Conservation (phyloP, 1,140 invertebrate genomes). For the Drosophila murphyi region DNA sequence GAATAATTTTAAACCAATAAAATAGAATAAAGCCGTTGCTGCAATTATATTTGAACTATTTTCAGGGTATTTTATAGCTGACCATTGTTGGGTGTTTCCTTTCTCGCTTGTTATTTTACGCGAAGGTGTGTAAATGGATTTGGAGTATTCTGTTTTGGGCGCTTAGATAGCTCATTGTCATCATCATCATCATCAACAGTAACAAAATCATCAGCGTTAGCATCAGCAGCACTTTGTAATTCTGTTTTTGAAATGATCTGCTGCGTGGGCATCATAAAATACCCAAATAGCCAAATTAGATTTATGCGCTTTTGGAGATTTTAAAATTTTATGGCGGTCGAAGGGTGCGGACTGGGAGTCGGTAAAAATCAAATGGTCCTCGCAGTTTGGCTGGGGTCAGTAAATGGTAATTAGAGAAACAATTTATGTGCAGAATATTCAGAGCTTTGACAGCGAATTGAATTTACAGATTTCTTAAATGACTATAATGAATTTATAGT, state of each 20-base stretch:
- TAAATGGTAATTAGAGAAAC: conserved; percentile 52
- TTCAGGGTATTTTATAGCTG: conserved; percentile 15
- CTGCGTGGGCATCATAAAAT: conserved; percentile 58
- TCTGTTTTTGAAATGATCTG: conserved; percentile 40
- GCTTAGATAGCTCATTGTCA: conserved; percentile 71
- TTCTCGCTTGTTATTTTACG: conserved; percentile 16
- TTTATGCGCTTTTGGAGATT: conserved; percentile 67
- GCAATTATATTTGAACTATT: neutral
- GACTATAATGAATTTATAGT: neutral
- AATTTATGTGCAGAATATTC: conserved; percentile 50
- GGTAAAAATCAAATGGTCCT: conserved; percentile 15
- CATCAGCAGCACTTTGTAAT: conserved; percentile 39
- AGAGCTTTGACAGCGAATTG: neutral
- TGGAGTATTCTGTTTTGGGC: conserved; percentile 45
- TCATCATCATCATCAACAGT: conserved; percentile 44
- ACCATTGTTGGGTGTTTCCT: neutral
- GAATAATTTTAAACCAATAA: no score
- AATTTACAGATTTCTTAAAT: conserved; percentile 5
- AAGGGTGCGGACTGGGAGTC: conserved; percentile 1
- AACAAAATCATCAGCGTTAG: conserved; percentile 10
- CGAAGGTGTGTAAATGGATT: conserved; percentile 78
- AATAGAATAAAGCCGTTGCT: neutral
- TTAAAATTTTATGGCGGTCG: conserved; percentile 35
- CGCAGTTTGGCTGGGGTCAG: neutral
- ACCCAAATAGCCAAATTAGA: conserved; percentile 67